Evolutionary conservation across 2,888 invertebrate species (phyloP).

Genomic region (Mimas tiliae): DNA sequence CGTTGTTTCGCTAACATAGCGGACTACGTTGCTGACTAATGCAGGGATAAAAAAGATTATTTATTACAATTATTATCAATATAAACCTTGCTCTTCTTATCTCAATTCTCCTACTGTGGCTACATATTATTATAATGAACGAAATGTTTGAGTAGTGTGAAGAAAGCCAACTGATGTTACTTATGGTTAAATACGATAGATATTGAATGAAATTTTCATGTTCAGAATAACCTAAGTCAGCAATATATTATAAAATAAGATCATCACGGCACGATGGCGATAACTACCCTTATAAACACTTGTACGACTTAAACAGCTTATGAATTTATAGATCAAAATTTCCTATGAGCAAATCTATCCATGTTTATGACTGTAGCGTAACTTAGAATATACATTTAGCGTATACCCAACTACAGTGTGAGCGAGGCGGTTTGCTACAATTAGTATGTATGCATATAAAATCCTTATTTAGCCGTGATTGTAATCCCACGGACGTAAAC

Average conservation of each 20-base stretch:
- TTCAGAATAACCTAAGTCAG: slow-evolving; percentile 6
- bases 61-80: too few species aligned
- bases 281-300: slow-evolving; percentile 32
- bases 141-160: too few species aligned
- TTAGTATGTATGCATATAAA: background rate
- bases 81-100: too few species aligned
- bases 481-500: slow-evolving; percentile 2
- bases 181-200: background rate
- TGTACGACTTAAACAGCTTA: slow-evolving; percentile 13
- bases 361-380: slow-evolving; percentile 7
- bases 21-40: too few species aligned
- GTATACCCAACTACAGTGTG: too few species aligned
- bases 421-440: background rate
- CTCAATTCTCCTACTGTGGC: too few species aligned
- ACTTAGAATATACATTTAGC: background rate
- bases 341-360: slow-evolving; percentile 15
- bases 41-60: too few species aligned
- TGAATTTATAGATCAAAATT: slow-evolving; percentile 22
- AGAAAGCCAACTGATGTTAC: too few species aligned
- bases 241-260: slow-evolving; percentile 35
- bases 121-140: too few species aligned
- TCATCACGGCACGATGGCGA: slow-evolving; percentile 36
- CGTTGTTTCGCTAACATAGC: too few species aligned
- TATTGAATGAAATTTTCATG: background rate
- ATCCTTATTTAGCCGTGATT: background rate